These are phyloP conservation scores for Athetis lepigone DNA, from an alignment of 2,888 invertebrate genomes.

Conservation along the genomic window DNA sequence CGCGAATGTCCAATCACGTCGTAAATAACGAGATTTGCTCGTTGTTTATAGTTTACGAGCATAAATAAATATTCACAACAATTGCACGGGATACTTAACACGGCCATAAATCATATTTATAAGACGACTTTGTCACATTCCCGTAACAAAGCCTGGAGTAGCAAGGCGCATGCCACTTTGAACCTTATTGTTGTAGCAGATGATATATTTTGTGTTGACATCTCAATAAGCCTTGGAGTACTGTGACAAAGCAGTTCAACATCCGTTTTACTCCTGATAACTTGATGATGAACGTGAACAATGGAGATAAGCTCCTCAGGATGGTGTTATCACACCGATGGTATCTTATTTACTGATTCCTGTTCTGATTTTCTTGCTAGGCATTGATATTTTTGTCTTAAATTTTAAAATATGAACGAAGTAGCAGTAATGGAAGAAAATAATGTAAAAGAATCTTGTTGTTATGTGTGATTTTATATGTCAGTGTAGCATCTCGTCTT, in stretches of 20 bases:
- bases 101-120: conserved; percentile 88
- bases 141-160: conserved; percentile 77
- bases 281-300: conserved; percentile 71
- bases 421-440: rapidly evolving
- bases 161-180: conserved; percentile 70
- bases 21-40: conserved; percentile 90
- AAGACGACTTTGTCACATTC: conserved; percentile 89
- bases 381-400: not conserved
- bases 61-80: conserved; percentile 90
- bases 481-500: not conserved
- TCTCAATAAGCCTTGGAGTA: conserved; percentile 64
- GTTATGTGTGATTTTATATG: not conserved
- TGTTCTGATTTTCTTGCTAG: conserved; percentile 9
- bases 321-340: conserved; percentile 60
- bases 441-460: not conserved
- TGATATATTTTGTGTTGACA: conserved; percentile 66
- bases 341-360: conserved; percentile 50
- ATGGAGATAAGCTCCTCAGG: conserved; percentile 66
- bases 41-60: conserved; percentile 89
- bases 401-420: not conserved
- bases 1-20: conserved; percentile 86
- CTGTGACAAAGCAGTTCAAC: conserved; percentile 65
- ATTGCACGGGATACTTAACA: conserved; percentile 90
- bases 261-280: conserved; percentile 70
- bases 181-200: conserved; percentile 71